Base-by-base conservation (phyloP, 2,888 invertebrate genomes). In the Hipparchia sbordonii region DNA sequence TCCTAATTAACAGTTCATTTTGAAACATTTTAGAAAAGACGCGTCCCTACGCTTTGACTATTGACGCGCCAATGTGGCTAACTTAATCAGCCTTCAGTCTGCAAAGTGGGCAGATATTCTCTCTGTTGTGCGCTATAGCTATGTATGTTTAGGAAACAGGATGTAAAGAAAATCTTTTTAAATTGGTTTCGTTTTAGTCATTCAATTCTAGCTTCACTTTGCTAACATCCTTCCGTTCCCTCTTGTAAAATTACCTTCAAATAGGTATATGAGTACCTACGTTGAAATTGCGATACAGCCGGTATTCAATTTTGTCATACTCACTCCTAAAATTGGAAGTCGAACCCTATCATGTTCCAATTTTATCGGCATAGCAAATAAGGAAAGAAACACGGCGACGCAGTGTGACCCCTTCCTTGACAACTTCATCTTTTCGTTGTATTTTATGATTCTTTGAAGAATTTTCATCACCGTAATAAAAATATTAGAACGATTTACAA, bases 331-430 rank as follows among this genome's bases (percentile, higher is more conserved):
- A 72, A 74, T 71, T 74, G 75, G 65, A 60, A 71, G 66, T 56
- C 51, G 68, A 71, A 74, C 72, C 72, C 72, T 71, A 75, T 72
- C 72, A 65, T 75, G 74, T 68, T 71, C 71, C 72, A 69, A 72
- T 72, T 72, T 75, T 71, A 61, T 52, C 63, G 62, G 68, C 6
- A 13, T 59, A 71, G 66, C 72, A 72, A 59, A 72, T 71, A 71
- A 71, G 67, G 70, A 23, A 23, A 23, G 23, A 23, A 23, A 23
- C 0, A 23, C 0, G 23, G 23, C 23, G 23, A 23, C 23, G 23
- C 56, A 65, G 74, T 66, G 76, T 74, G 67, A 72, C 77, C 76
- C 60, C 72, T 13, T 45, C 68, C 74, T 52, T 67, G 57, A 52
- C 66, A 65, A 13, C 13, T 56, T 56, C 56, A 13, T 13, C 56